Conservation (phyloP, 2,797 vertebrate species). For the Coendou prehensilis region DNA sequence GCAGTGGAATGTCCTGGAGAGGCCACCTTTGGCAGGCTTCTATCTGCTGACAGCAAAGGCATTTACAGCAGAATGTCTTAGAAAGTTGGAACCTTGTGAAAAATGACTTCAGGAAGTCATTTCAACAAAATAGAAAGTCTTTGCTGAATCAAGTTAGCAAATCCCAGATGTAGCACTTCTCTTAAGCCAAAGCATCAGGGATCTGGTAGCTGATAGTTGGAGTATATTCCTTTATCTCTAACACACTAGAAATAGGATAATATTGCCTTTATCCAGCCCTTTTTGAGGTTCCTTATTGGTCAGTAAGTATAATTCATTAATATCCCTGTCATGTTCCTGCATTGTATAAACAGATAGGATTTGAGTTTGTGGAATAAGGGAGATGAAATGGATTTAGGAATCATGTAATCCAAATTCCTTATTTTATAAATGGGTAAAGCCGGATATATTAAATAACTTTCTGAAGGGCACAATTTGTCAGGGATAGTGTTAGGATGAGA, state of each 20-base stretch:
- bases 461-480: background rate
- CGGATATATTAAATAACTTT: background rate
- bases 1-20: background rate
- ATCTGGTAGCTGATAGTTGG: constrained; percentile 47
- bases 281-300: constrained; percentile 46
- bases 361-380: background rate
- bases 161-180: constrained; percentile 75
- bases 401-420: background rate
- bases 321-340: background rate
- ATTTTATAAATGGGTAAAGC: background rate
- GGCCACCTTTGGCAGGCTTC: constrained; percentile 62
- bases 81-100: constrained; percentile 76
- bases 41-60: constrained; percentile 73
- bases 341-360: background rate
- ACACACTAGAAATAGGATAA: background rate
- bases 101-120: constrained; percentile 82
- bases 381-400: background rate
- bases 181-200: constrained; percentile 58
- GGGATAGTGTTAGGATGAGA: background rate
- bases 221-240: constrained; percentile 49
- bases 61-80: constrained; percentile 81
- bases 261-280: background rate
- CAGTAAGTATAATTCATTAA: background rate
- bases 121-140: constrained; percentile 82
- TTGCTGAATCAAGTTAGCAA: constrained; percentile 76